Conservation (phyloP, 1,140 invertebrate genomes). For the Paralvinella palmiformis region DNA sequence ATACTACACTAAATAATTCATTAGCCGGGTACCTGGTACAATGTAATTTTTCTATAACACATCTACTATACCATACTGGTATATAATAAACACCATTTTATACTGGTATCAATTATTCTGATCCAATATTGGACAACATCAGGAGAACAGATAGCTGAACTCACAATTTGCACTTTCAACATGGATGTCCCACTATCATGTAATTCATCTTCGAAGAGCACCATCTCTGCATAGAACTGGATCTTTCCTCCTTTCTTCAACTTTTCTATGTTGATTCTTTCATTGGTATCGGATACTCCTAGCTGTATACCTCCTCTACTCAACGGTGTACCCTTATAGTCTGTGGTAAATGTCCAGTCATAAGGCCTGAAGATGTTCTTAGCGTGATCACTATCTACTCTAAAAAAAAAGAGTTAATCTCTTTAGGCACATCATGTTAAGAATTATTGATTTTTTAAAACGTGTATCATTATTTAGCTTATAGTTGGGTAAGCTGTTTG, state of each 20-base stretch:
- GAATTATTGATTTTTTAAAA: too few species aligned
- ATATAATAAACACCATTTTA: too few species aligned
- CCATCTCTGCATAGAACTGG: slow-evolving; percentile 87
- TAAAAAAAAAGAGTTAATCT: slow-evolving; percentile 21
- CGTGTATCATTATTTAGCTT: too few species aligned
- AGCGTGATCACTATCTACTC: slow-evolving; percentile 55
- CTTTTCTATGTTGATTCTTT: slow-evolving; percentile 83
- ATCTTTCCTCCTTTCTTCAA: slow-evolving; percentile 87
- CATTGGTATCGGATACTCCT: slow-evolving; percentile 55
- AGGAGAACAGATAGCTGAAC: slow-evolving; percentile 33
- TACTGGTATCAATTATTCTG: too few species aligned
- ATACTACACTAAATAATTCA: too few species aligned
- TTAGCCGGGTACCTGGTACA: too few species aligned
- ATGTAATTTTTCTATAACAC: too few species aligned
- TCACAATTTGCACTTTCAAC: slow-evolving; percentile 88
- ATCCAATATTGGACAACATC: background rate
- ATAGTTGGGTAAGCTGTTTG: too few species aligned
- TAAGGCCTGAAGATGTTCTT: slow-evolving; percentile 79
- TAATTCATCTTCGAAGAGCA: slow-evolving; percentile 95
- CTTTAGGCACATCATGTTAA: background rate
- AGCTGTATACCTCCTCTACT: slow-evolving; percentile 39
- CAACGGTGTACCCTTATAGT: slow-evolving; percentile 78
- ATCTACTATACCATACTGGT: too few species aligned
- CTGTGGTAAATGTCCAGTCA: slow-evolving; percentile 97
- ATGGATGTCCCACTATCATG: slow-evolving; percentile 94